Percentiles rank a stretch among this genome's conserved stretches.
Evolutionary conservation across 1,140 invertebrate species (phyloP).

Genomic region (Leptopilina boulardi): DNA sequence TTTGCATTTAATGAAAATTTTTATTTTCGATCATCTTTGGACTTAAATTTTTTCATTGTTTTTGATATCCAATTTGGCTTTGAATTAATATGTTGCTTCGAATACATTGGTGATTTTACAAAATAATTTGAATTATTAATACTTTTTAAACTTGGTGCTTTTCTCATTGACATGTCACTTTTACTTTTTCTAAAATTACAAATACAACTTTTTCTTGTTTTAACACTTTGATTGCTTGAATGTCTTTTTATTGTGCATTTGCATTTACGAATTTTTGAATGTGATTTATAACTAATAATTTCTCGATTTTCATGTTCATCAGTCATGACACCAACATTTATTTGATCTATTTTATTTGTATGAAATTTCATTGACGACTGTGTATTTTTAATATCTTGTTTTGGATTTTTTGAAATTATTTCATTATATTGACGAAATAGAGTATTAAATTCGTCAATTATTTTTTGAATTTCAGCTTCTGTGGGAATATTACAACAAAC

Average conservation of each 20-base stretch:
- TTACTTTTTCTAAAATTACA: not conserved
- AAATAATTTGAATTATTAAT: not conserved
- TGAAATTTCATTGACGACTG: not conserved
- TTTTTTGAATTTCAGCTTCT: not conserved
- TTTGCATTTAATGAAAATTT: not conserved
- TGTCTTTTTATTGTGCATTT: not conserved
- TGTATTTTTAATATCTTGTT: not conserved
- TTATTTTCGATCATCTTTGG: not conserved
- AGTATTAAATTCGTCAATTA: not conserved
- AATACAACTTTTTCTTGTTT: not conserved
- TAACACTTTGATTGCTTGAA: not conserved
- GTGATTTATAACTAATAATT: not conserved
- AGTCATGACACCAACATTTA: slow-evolving; percentile 6
- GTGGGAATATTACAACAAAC: slow-evolving; percentile 43
- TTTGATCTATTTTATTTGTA: not conserved
- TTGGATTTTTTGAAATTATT: slow-evolving; percentile 4
- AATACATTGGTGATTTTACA: not conserved
- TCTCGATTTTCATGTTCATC: not conserved
- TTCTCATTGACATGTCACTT: not conserved
- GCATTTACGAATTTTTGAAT: not conserved
- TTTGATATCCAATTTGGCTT: slow-evolving; percentile 13
- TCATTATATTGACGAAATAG: not conserved
- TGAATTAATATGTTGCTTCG: not conserved
- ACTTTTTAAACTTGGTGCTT: not conserved
- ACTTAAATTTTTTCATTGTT: not conserved